Percentiles rank a stretch among this genome's conserved stretches.
phyloP scores from a whole-genome alignment of 2,888 invertebrate species.

The Tachina grossa region DNA sequence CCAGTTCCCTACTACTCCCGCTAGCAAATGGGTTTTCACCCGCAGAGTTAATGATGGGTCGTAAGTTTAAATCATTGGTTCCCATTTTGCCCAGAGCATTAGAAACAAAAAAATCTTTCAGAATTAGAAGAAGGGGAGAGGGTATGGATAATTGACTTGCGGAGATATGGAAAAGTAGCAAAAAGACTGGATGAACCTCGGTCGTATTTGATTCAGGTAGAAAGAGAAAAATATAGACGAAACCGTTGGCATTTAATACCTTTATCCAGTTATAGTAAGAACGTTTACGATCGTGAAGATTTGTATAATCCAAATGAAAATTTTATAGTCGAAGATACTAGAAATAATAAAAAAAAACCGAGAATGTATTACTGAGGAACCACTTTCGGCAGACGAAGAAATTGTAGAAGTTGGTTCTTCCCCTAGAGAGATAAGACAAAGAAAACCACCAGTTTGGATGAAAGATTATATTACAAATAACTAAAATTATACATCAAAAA shows the following conservation, averaged over 20 bases:
- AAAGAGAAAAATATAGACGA: slow-evolving; percentile 25
- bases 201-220: slow-evolving; percentile 24
- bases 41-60: slow-evolving; percentile 43
- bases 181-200: slow-evolving; percentile 31
- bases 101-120: slow-evolving; percentile 6
- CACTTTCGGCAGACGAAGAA: background rate
- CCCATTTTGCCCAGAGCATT: slow-evolving; percentile 12
- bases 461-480: background rate
- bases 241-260: slow-evolving; percentile 25
- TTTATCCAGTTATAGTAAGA: background rate
- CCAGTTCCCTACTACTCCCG: no score
- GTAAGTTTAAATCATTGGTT: slow-evolving; percentile 36
- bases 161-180: slow-evolving; percentile 31
- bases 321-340: slow-evolving; percentile 14
- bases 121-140: slow-evolving; percentile 27
- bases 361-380: background rate
- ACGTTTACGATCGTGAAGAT: background rate
- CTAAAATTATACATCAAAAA: no score
- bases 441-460: background rate
- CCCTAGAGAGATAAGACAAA: background rate
- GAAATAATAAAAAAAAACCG: background rate
- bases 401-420: background rate
- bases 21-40: slow-evolving; percentile 39
- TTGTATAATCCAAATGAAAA: slow-evolving; percentile 27
- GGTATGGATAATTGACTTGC: slow-evolving; percentile 38